Conservation (phyloP, 2,113 vertebrate species). For the Archocentrus centrarchus region DNA sequence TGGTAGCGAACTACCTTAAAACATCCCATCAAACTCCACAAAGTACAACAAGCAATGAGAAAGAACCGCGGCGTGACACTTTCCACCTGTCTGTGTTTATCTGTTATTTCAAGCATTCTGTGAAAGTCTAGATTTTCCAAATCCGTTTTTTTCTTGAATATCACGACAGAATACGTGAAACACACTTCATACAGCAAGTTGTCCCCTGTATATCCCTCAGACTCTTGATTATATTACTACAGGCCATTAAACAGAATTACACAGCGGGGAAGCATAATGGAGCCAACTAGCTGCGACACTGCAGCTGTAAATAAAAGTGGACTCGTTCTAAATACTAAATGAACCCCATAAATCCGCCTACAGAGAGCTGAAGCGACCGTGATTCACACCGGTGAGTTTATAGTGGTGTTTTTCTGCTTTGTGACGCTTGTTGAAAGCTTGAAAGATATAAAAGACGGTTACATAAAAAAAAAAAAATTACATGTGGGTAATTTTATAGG, state of each 20-base stretch:
- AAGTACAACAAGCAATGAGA: neutral
- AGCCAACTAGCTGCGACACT: accelerated
- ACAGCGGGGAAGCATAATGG: neutral
- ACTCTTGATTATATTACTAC: neutral
- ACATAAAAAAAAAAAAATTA: neutral
- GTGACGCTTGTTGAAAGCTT: neutral
- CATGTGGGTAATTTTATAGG: neutral
- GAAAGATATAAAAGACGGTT: neutral
- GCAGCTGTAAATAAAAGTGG: neutral
- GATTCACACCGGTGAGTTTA: neutral
- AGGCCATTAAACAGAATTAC: neutral
- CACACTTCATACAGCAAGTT: neutral
- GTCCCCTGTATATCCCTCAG: neutral
- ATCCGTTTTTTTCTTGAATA: neutral
- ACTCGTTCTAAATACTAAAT: neutral
- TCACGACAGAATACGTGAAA: neutral
- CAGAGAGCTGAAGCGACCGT: neutral
- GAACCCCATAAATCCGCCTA: neutral
- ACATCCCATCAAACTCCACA: neutral
- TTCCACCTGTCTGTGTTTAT: neutral
- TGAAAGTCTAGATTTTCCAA: neutral
- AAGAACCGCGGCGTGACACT: neutral
- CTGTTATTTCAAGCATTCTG: neutral
- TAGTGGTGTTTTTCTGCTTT: neutral
- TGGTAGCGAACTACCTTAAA: neutral